These are phyloP conservation scores for Drosophila ohnishii DNA, from an alignment of 1,140 invertebrate genomes.

Conservation along the genomic window DNA sequence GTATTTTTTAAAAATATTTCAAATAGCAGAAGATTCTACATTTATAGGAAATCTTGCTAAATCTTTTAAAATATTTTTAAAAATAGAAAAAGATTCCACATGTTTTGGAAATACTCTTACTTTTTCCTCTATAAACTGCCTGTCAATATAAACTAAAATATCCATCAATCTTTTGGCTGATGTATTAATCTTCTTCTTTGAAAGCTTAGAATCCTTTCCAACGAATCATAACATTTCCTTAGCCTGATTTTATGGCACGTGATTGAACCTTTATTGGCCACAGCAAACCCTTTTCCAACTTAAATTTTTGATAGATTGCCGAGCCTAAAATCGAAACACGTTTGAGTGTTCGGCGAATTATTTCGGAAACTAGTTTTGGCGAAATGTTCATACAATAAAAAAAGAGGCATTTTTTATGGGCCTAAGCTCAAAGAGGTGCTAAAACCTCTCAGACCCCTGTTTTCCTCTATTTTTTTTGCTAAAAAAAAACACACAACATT, in stretches of 20 bases:
- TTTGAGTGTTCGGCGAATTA: conserved; percentile 59
- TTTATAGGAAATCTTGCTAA: not conserved
- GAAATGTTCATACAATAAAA: conserved; percentile 31
- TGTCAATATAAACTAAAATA: not conserved
- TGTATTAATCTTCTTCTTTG: not conserved
- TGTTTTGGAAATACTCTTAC: not conserved
- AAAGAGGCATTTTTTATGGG: conserved; percentile 35
- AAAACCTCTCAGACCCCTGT: conserved; percentile 44
- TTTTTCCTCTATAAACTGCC: not conserved
- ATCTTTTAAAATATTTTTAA: not conserved
- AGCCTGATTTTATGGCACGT: conserved; percentile 49
- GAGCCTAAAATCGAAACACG: conserved; percentile 32
- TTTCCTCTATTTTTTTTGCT: not conserved
- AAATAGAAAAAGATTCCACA: not conserved
- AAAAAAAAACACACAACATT: conserved; percentile 47
- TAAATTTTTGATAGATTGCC: conserved; percentile 74
- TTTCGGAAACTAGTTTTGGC: conserved; percentile 62
- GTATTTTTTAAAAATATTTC: not conserved
- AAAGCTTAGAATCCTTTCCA: conserved; percentile 25
- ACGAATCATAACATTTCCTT: conserved; percentile 3
- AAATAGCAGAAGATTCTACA: not conserved
- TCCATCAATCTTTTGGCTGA: conserved; percentile 24
- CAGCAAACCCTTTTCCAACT: conserved; percentile 34
- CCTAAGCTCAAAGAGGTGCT: conserved; percentile 59
- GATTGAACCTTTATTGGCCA: conserved; percentile 46